phyloP scores from a whole-genome alignment of 2,888 invertebrate species.

The Lobophora halterata region DNA sequence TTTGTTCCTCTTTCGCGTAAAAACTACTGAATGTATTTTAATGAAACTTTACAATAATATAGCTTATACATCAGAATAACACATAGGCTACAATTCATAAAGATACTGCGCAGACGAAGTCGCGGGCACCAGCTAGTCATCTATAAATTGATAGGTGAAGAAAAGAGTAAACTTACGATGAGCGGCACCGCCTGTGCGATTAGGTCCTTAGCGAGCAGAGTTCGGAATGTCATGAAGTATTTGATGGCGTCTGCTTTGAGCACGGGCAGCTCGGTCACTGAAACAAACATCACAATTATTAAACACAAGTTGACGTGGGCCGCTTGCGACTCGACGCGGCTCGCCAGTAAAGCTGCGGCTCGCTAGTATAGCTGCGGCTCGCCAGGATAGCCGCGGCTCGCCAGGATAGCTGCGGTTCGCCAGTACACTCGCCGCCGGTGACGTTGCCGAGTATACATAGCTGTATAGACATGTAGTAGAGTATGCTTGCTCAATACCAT shows the following conservation, averaged over 20 bases:
- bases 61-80: too few relatives aligned
- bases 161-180: conserved; percentile 64
- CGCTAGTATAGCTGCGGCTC: too few relatives aligned
- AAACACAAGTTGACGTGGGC: neutral
- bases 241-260: conserved; percentile 98
- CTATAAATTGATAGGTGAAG: too few relatives aligned
- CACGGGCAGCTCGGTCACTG: conserved; percentile 93
- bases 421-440: neutral
- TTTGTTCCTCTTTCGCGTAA: too few relatives aligned
- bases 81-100: too few relatives aligned
- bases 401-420: too few relatives aligned
- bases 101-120: too few relatives aligned
- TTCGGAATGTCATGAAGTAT: conserved; percentile 97
- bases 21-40: too few relatives aligned
- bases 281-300: conserved; percentile 42
- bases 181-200: conserved; percentile 88
- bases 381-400: neutral
- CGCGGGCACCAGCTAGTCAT: too few relatives aligned
- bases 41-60: too few relatives aligned
- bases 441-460: neutral
- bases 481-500: neutral
- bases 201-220: conserved; percentile 90
- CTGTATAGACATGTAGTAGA: too few relatives aligned
- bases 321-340: neutral
- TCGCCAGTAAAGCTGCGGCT: conserved; percentile 16